A percentile compares a stretch with the other conserved stretches of the same genome.
These are phyloP conservation scores for Heteromormyrus szaboi DNA, from an alignment of 2,797 vertebrate species.

Conservation along the genomic window DNA sequence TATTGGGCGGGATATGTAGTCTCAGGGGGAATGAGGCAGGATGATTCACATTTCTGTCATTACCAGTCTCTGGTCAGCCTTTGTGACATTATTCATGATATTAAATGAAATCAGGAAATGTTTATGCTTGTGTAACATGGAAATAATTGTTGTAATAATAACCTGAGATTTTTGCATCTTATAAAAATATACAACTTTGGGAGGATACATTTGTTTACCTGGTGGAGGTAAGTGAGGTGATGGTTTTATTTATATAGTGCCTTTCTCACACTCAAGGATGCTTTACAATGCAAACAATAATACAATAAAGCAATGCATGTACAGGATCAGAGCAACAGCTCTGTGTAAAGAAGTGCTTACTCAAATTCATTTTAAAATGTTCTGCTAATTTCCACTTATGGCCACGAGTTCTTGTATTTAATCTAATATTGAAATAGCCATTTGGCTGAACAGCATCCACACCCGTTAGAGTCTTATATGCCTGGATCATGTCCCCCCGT, in stretches of 20 bases:
- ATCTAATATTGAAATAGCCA: too few relatives aligned
- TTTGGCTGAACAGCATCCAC: too few relatives aligned
- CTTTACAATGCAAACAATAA: background rate
- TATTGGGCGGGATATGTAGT: background rate
- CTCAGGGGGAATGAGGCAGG: background rate
- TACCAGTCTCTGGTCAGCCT: background rate
- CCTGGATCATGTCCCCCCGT: too few relatives aligned
- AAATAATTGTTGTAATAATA: background rate
- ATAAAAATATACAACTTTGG: background rate
- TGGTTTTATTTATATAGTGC: background rate
- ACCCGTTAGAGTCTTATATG: too few relatives aligned
- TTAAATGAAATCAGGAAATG: background rate
- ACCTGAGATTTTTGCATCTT: background rate
- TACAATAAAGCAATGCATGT: background rate
- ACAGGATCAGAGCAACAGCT: too few relatives aligned
- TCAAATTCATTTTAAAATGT: too few relatives aligned
- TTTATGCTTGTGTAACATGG: background rate
- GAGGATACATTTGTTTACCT: background rate
- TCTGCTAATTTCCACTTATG: too few relatives aligned
- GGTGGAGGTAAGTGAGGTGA: background rate
- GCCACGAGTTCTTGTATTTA: too few relatives aligned
- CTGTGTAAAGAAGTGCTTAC: too few relatives aligned
- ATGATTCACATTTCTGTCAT: background rate
- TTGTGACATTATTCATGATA: background rate
- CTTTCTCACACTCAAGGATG: background rate